phyloP scores from a whole-genome alignment of 2,888 invertebrate species.

The Ophion costatus region DNA sequence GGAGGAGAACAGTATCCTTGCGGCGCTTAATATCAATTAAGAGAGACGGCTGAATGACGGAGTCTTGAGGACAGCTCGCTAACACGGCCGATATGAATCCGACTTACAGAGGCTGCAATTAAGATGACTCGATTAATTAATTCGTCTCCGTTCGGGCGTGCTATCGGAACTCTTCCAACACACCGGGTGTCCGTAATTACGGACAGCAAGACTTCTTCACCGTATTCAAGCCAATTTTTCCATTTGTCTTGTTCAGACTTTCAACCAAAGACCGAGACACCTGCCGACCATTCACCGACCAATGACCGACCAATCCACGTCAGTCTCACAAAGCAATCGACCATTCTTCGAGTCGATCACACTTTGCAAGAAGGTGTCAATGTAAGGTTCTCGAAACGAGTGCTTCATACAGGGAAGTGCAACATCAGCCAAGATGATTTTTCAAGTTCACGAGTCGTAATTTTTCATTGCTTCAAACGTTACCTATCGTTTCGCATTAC shows the following conservation, averaged over 20 bases:
- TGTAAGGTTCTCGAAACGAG: not conserved
- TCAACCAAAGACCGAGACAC: not conserved
- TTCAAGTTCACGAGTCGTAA: not conserved
- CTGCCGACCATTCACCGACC: not conserved
- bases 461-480: not conserved
- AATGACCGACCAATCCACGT: not conserved
- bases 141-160: conserved; percentile 73
- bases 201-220: not conserved
- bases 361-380: not conserved
- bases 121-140: conserved; percentile 80
- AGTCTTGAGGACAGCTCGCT: conserved; percentile 49
- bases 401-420: not conserved
- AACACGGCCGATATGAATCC: conserved; percentile 61
- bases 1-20: conserved; percentile 47
- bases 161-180: not conserved
- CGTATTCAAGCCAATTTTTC: not conserved
- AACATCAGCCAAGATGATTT: not conserved
- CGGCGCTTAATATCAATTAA: conserved; percentile 58
- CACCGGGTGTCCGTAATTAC: conserved; percentile 11
- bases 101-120: conserved; percentile 72
- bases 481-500: not conserved
- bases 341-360: not conserved
- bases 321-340: not conserved
- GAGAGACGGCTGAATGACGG: conserved; percentile 43
- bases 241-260: not conserved